Conservation (phyloP, 35 echinoderm and acorn worm species). For the Stichopus chloronotus region DNA sequence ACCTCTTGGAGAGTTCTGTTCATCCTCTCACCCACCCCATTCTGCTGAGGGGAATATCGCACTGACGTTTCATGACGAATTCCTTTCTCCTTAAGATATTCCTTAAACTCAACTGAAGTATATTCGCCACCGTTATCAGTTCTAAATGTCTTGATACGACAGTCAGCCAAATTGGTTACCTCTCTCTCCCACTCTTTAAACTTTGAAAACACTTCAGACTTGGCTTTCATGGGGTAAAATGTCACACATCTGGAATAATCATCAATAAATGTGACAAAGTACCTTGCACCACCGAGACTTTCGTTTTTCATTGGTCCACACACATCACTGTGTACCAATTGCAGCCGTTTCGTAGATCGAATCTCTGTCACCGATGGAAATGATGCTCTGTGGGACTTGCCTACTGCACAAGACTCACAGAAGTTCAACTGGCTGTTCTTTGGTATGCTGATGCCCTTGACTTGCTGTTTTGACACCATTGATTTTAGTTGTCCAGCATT, state of each 20-base stretch:
- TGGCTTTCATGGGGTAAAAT: not conserved
- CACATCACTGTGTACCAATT: too few species aligned
- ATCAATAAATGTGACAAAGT: constrained; percentile 7
- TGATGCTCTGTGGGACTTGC: too few species aligned
- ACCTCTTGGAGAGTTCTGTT: too few species aligned
- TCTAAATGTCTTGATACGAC: not conserved
- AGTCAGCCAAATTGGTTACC: not conserved
- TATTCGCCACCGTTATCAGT: not conserved
- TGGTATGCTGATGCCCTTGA: not conserved
- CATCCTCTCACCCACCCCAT: too few species aligned
- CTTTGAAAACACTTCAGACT: not conserved
- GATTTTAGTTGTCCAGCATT: constrained; percentile 8
- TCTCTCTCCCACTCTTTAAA: too few species aligned
- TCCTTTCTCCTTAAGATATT: not conserved
- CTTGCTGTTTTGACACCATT: constrained; percentile 1
- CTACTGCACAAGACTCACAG: too few species aligned
- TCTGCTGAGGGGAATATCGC: too few species aligned
- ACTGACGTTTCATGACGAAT: constrained; percentile 1
- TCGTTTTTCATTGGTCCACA: too few species aligned
- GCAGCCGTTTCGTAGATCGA: too few species aligned
- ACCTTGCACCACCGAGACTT: not conserved
- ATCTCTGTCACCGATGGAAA: too few species aligned
- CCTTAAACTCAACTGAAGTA: not conserved
- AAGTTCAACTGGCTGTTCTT: not conserved
- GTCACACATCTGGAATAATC: not conserved